Percentiles rank a stretch among this genome's conserved stretches.
These are phyloP conservation scores for Alca torda DNA, from an alignment of 2,797 vertebrate species.

Conservation along the genomic window DNA sequence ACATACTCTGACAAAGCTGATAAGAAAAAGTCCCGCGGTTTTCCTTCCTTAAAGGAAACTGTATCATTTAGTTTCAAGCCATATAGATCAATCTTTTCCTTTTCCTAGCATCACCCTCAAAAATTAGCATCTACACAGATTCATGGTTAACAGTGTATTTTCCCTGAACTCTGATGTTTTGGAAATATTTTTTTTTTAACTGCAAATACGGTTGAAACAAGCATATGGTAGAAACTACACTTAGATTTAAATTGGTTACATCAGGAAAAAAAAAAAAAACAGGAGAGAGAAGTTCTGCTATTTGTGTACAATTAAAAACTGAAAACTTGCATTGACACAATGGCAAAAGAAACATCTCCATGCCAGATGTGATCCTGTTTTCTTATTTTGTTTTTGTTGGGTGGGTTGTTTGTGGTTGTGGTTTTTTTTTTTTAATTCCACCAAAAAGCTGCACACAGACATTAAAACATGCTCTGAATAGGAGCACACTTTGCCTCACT, in stretches of 20 bases:
- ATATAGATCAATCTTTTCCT: not conserved
- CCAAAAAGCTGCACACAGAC: not conserved
- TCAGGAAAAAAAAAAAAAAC: conserved; percentile 40
- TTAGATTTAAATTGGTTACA: conserved; percentile 75
- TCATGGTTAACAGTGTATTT: conserved; percentile 63
- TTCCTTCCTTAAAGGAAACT: not conserved
- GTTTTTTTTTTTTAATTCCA: not conserved
- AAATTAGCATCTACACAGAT: conserved; percentile 11
- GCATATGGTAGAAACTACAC: conserved; percentile 75
- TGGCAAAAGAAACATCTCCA: conserved; percentile 48
- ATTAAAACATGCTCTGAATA: not conserved
- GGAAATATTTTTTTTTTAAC: conserved; percentile 66
- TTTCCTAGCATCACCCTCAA: not conserved
- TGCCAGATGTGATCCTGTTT: not conserved
- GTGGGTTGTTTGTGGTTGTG: not conserved
- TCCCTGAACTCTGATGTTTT: conserved; percentile 67
- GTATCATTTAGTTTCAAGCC: not conserved
- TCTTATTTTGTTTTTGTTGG: not conserved
- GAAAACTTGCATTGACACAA: conserved; percentile 65
- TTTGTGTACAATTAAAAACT: conserved; percentile 54
- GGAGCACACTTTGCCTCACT: not conserved
- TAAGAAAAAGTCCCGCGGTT: not conserved
- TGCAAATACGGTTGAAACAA: conserved; percentile 69
- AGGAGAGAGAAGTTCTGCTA: conserved; percentile 56
- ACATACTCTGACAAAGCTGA: not conserved